These are phyloP conservation scores for Octopus sinensis DNA, from an alignment of 1,140 invertebrate species.

Conservation along the genomic window DNA sequence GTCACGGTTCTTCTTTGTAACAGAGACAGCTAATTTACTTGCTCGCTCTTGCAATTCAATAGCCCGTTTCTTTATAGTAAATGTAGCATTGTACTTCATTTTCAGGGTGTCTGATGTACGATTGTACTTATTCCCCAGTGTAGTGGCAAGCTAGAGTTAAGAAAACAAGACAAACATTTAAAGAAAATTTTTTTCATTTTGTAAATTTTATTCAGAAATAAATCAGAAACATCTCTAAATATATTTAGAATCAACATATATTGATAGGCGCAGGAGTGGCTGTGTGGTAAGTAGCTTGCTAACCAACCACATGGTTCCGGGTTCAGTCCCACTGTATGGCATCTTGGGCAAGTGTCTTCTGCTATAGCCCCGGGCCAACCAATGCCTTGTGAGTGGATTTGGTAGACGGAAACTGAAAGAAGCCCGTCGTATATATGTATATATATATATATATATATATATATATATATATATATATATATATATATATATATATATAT, in stretches of 20 bases:
- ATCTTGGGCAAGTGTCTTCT: too few relatives aligned
- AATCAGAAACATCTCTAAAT: neutral
- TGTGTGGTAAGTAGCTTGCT: neutral
- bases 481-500: too few relatives aligned
- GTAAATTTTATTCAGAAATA: conserved; percentile 9
- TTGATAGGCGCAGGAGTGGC: neutral
- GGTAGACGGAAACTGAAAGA: too few relatives aligned
- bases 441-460: too few relatives aligned
- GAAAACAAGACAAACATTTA: conserved; percentile 1
- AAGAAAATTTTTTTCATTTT: neutral
- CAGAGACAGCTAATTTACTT: conserved; percentile 37
- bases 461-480: too few relatives aligned
- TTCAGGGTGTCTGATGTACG: conserved; percentile 64
- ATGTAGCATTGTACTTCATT: conserved; percentile 65
- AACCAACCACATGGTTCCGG: neutral
- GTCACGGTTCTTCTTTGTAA: conserved; percentile 35
- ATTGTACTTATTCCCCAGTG: conserved; percentile 64
- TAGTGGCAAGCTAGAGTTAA: conserved; percentile 49
- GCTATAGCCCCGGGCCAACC: too few relatives aligned
- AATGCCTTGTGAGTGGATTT: too few relatives aligned
- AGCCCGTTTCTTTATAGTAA: conserved; percentile 69
- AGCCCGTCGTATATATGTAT: too few relatives aligned
- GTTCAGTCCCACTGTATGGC: too few relatives aligned
- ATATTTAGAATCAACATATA: neutral
- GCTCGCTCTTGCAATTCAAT: conserved; percentile 62